Conservation (phyloP, 2,797 vertebrate species). For the Artibeus jamaicensis region DNA sequence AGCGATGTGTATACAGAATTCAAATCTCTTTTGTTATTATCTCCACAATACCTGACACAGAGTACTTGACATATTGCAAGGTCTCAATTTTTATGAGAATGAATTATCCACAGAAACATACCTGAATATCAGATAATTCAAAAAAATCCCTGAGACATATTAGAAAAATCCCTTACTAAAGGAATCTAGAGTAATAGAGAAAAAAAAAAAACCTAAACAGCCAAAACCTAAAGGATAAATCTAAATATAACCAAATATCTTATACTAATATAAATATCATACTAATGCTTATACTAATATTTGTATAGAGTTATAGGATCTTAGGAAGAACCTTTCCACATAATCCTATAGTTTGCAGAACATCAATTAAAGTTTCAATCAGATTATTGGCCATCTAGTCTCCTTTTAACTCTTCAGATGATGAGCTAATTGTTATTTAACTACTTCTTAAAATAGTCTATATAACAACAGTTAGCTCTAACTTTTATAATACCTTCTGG, state of each 20-base stretch:
- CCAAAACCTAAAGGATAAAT: neutral
- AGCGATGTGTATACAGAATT: neutral
- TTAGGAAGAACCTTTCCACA: neutral
- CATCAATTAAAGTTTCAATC: neutral
- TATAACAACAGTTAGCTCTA: neutral
- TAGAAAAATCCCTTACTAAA: neutral
- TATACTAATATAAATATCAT: neutral
- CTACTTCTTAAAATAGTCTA: neutral
- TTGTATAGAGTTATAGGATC: neutral
- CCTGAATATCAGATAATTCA: neutral
- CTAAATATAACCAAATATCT: neutral
- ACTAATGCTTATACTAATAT: neutral
- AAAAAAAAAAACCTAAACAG: neutral
- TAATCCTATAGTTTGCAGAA: neutral
- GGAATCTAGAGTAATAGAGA: neutral
- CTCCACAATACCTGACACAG: neutral
- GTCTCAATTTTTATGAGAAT: neutral
- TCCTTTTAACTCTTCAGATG: neutral
- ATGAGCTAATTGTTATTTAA: neutral
- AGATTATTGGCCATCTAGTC: neutral
- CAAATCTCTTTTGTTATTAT: neutral
- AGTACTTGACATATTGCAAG: neutral
- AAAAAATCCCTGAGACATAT: neutral
- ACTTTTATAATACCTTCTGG: neutral
- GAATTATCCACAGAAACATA: neutral